Evolutionary conservation across 2,888 invertebrate species (phyloP).

Genomic region (Philereme vetulata): DNA sequence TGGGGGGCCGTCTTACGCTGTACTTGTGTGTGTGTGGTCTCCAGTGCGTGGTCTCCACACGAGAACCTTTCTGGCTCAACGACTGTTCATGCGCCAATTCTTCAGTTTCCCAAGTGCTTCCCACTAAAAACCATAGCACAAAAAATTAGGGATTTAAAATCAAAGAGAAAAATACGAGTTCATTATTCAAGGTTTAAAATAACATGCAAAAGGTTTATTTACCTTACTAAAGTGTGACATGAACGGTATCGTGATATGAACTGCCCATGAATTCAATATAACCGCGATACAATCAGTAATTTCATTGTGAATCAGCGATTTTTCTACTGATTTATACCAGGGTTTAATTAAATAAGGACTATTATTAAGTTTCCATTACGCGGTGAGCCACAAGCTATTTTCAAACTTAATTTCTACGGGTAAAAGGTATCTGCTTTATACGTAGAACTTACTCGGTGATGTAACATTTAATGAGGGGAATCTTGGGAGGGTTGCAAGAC

Average conservation of each 20-base stretch:
- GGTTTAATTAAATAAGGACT: conserved; percentile 39
- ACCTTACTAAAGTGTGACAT: conserved; percentile 22
- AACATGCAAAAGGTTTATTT: conserved; percentile 20
- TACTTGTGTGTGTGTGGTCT: too few species aligned
- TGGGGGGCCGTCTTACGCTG: too few species aligned
- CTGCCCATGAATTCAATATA: conserved; percentile 28
- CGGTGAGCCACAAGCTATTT: conserved; percentile 2
- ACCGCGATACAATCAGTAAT: conserved; percentile 40
- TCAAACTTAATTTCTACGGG: conserved; percentile 7
- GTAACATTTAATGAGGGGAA: conserved; percentile 1
- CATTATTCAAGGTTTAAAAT: conserved; percentile 2
- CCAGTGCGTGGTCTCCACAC: too few species aligned
- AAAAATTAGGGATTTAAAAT: too few species aligned
- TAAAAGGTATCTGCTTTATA: conserved; percentile 1
- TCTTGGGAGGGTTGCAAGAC: conserved; percentile 1
- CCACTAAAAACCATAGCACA: too few species aligned
- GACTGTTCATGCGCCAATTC: too few species aligned
- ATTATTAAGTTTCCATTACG: conserved; percentile 36
- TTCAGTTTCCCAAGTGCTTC: too few species aligned
- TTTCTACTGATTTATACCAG: conserved; percentile 29
- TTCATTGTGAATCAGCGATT: conserved; percentile 42
- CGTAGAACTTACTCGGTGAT: conserved; percentile 1
- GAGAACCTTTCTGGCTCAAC: too few species aligned
- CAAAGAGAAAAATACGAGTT: background rate
- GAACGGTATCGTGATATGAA: conserved; percentile 16